Evolutionary conservation across 1,140 invertebrate species (phyloP), one percentile per base, ranked within the genome.

Genomic region (honey bee (Apis mellifera)): DNA sequence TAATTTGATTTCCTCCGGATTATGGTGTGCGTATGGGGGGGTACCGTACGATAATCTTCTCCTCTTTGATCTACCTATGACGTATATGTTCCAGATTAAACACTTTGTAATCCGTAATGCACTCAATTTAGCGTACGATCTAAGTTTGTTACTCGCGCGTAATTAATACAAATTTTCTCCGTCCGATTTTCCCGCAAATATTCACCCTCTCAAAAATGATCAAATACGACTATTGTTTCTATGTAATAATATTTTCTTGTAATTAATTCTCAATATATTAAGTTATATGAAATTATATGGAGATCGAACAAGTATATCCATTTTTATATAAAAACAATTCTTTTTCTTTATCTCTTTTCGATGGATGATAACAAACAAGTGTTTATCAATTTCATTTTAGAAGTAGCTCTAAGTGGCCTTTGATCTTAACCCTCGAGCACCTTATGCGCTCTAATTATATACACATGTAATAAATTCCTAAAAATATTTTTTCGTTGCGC

Each of bases 1-100:
- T 81, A 81, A 81, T 81, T 81, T 81, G 64, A 81, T 81, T 76
- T 81, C 62, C 72, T 32, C 42, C 42, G 72, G 55, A 81, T 81
- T 81, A 68, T 19, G 59, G 59, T 42, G 19, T 65, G 19, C 71
- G n/a, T n/a, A 17, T 15, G 15, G 72, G 79, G 15, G 72, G 79
- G 54, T 15, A 17, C 64, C 13, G 54, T 21, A 73, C 62, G 54
- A 59, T 81, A 59, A 81, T 65, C 57, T 65, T 57, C 73, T 75
- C 62, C 71, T 72, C 79, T 81, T 81, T 81, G 62, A 81, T 68
- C 42, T 68, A 59, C 54, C 72, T 52, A 52, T 21, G 72, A 59
- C 72, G 59, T 81, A 76, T 48, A n/a, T 68, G 79, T 81, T 75
- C 66, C 79, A 48, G 64, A 48, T 66, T 75, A 68, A 68, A 76